phyloP scores from a whole-genome alignment of 1,140 invertebrate genomes.

The Leguminivora glycinivorella region DNA sequence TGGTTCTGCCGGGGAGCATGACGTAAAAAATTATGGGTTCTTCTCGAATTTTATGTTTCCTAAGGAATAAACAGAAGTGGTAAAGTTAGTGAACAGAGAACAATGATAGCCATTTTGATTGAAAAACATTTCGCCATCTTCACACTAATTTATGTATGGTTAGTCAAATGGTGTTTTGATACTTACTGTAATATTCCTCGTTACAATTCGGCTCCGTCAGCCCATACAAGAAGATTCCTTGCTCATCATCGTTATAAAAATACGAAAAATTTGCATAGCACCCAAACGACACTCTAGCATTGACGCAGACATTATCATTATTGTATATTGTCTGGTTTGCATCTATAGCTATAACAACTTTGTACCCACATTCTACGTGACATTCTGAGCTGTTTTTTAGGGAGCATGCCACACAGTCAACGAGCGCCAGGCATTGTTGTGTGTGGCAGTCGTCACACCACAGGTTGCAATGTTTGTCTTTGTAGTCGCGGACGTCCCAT shows the following conservation, averaged over 20 bases:
- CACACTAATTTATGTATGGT: too few species aligned
- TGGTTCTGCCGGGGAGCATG: too few species aligned
- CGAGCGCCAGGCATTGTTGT: background rate
- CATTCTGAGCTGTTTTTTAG: background rate
- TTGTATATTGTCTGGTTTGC: background rate
- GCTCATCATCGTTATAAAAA: background rate
- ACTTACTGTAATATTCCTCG: slow-evolving; percentile 19
- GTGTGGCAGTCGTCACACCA: slow-evolving; percentile 7
- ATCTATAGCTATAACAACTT: background rate
- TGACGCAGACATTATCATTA: background rate
- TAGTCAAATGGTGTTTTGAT: background rate
- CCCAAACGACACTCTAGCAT: slow-evolving; percentile 5
- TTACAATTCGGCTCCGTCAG: slow-evolving; percentile 1
- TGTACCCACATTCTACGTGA: background rate
- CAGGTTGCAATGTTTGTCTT: background rate
- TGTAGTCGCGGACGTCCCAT: slow-evolving; percentile 14
- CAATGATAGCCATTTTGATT: too few species aligned
- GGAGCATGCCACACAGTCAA: background rate
- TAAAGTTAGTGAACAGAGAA: too few species aligned
- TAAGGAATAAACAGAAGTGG: too few species aligned
- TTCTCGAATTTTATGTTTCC: too few species aligned
- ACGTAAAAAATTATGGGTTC: too few species aligned
- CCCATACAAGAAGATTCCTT: background rate
- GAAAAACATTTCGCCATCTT: too few species aligned
- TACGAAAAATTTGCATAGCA: slow-evolving; percentile 24